A percentile compares a stretch with the other conserved stretches of the same genome.
Conservation (phyloP, 2,888 invertebrate genomes). For the Tachystola acroxantha region DNA sequence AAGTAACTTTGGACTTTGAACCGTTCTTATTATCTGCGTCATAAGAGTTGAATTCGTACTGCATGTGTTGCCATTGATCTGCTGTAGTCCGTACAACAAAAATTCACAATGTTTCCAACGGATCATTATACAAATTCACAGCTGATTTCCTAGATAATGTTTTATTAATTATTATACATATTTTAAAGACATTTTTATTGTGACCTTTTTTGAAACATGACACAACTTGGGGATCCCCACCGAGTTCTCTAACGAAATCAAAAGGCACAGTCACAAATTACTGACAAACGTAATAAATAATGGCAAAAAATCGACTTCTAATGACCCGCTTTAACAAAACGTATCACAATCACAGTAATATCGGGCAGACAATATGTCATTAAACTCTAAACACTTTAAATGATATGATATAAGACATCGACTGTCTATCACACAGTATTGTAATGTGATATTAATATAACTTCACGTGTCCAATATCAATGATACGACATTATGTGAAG, state of each 20-base stretch:
- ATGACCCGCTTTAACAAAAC: conserved; percentile 55
- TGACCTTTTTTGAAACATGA: not conserved
- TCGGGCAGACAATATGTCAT: conserved; percentile 63
- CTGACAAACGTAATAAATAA: conserved; percentile 62
- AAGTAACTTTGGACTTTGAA: too few relatives aligned
- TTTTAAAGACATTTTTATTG: not conserved
- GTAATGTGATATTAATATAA: too few relatives aligned
- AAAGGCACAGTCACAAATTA: conserved; percentile 43
- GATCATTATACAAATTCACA: too few relatives aligned
- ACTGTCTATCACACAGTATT: conserved; percentile 34
- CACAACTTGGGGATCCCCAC: conserved; percentile 20
- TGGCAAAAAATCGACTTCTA: conserved; percentile 52
- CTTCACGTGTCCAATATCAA: too few relatives aligned
- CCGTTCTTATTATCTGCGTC: too few relatives aligned
- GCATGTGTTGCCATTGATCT: too few relatives aligned
- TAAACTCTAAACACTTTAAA: conserved; percentile 38
- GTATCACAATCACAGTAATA: conserved; percentile 49
- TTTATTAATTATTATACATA: too few relatives aligned
- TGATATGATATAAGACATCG: conserved; percentile 37
- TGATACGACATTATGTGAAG: too few relatives aligned
- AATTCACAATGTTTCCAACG: too few relatives aligned
- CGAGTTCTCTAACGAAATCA: conserved; percentile 47
- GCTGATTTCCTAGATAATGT: too few relatives aligned
- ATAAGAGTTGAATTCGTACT: too few relatives aligned
- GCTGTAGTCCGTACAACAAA: too few relatives aligned